phyloP scores from a whole-genome alignment of 2,113 vertebrate genomes.

The Pionites leucogaster region DNA sequence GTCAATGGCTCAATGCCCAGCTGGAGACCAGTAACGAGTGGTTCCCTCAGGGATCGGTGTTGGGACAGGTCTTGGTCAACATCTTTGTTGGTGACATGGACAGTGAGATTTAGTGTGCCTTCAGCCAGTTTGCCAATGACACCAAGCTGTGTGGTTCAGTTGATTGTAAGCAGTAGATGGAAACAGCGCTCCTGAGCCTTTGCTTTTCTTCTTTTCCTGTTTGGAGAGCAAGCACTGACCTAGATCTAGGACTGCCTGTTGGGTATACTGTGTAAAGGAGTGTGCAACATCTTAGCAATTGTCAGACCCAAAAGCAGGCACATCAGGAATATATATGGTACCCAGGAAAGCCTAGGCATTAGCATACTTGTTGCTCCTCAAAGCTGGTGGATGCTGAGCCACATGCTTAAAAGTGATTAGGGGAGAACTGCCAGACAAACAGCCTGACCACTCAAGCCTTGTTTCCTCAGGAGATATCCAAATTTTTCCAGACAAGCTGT shows the following conservation, averaged over 20 bases:
- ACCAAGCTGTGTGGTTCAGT: too few species aligned
- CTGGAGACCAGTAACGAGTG: too few species aligned
- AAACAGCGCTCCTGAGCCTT: not conserved
- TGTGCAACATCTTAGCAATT: not conserved
- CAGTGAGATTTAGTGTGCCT: too few species aligned
- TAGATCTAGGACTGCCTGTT: not conserved
- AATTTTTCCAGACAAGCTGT: not conserved
- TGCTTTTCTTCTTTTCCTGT: not conserved
- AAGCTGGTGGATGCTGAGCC: not conserved
- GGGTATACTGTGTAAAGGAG: not conserved
- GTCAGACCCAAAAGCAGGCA: not conserved
- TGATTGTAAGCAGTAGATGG: not conserved
- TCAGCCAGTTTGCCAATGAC: too few species aligned
- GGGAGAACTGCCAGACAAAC: not conserved
- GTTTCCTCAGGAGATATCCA: not conserved
- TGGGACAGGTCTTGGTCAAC: too few species aligned
- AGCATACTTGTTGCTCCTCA: not conserved
- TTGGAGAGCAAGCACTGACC: not conserved
- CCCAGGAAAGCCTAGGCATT: not conserved
- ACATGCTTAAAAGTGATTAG: not conserved
- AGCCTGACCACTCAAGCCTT: not conserved
- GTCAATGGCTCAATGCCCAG: too few species aligned
- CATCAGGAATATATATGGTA: not conserved
- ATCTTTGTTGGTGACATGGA: too few species aligned
- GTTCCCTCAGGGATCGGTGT: too few species aligned